Base-by-base conservation (phyloP, 2,113 vertebrate genomes). In the Oryctolagus cuniculus region DNA sequence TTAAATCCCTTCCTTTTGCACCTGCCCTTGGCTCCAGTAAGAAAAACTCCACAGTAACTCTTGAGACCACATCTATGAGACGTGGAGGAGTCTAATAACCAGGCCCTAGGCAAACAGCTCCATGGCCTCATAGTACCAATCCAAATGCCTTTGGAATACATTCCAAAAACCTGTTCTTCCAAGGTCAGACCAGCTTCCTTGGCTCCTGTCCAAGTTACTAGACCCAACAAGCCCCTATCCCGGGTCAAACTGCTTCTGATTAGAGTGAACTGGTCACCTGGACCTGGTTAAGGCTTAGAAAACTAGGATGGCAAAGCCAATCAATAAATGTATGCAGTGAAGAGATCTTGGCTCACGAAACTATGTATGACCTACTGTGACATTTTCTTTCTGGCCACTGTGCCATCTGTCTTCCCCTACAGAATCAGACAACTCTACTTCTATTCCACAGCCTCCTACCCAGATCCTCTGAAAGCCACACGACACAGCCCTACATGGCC, bases 1-100 rank as follows among this genome's bases (percentile, higher is more conserved):
- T 80, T 36, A 91, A 25, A 81, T 49, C 49, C 27, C 44, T 90
- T 24, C 66, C 72, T 75, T 93, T 19, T 69, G 49, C 34, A 69
- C 29, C 53, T 78, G 69, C 1, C 31, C 75, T 90, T 86, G 70
- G 34, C 31, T 88, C 73, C 15, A 86, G 17, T 70, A 34, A 90
- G 49, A 85, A 69, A 87, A 87, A 69, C 44, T 86, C 69, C 16
- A 5, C 19, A 67, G 74, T 63, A 78, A 24, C 78, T 95, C 73
- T 95, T 95, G 51, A 27, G 51, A 84, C 80, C 49, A 80, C 82
- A 87, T 44, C 29, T 88, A 73, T 21, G 81, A 70, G 75, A 44
- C 29, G 36, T 0, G 6, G 66, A 94, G 3, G 27, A 36, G 24
- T 81, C 85, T 36, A 66, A 74, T 8, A 72, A 51, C 25, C 51